Percentiles rank a stretch among this genome's conserved stretches.
Conservation (phyloP, 2,888 invertebrate genomes). For the Pteria penguin region DNA sequence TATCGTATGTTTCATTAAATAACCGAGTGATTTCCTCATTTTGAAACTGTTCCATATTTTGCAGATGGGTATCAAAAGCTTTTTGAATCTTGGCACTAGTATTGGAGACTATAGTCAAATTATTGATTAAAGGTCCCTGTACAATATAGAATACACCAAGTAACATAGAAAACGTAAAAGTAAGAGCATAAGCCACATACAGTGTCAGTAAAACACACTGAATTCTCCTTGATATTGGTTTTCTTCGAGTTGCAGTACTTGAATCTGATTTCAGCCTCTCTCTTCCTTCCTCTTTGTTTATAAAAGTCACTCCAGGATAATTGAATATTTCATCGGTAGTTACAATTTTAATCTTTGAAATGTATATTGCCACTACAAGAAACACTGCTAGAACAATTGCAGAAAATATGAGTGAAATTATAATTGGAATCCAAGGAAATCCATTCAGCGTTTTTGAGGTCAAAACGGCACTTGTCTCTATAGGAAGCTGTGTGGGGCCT, state of each 20-base stretch:
- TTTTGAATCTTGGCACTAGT: slow-evolving; percentile 64
- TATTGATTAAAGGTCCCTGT: slow-evolving; percentile 57
- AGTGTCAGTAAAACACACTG: slow-evolving; percentile 60
- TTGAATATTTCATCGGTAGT: slow-evolving; percentile 23
- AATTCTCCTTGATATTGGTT: slow-evolving; percentile 54
- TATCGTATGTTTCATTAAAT: slow-evolving; percentile 57
- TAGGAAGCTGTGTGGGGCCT: slow-evolving; percentile 57
- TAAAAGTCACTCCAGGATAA: slow-evolving; percentile 22
- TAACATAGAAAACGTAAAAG: slow-evolving; percentile 72
- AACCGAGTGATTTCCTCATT: slow-evolving; percentile 57
- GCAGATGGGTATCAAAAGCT: slow-evolving; percentile 58
- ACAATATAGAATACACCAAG: slow-evolving; percentile 69
- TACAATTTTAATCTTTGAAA: slow-evolving; percentile 18
- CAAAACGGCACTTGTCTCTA: slow-evolving; percentile 14
- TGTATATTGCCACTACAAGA: not conserved
- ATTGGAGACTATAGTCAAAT: slow-evolving; percentile 59
- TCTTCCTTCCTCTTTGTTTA: slow-evolving; percentile 27
- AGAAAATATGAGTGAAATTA: slow-evolving; percentile 52
- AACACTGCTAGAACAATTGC: slow-evolving; percentile 21
- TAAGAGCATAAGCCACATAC: slow-evolving; percentile 68
- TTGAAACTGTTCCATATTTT: slow-evolving; percentile 61
- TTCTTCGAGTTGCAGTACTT: not conserved
- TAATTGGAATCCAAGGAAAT: slow-evolving; percentile 64
- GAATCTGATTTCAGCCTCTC: slow-evolving; percentile 18
- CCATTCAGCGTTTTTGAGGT: slow-evolving; percentile 14